Evolutionary conservation across 2,113 vertebrate genomes (phyloP), one percentile per base, ranked within the genome.

Genomic region (Orientallactaga bullata): DNA sequence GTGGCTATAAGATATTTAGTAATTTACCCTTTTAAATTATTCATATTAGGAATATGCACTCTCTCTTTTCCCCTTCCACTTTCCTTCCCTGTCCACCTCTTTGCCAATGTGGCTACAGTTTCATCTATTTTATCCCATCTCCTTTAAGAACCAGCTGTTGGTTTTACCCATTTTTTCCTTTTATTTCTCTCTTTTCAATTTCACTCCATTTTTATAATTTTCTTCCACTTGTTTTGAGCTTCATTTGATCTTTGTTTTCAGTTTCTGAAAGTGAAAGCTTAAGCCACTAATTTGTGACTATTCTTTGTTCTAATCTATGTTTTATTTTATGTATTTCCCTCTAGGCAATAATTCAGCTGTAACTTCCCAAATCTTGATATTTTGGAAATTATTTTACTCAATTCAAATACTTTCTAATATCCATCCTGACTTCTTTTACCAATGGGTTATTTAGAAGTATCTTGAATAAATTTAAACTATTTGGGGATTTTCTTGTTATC

Each of bases 361-460:
- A 66, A 78, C 8, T 66, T 47, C 60, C 65, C 30, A 68, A 61
- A 72, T 68, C 66, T 74, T 82, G 73, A 55, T 61, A 51, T 39
- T 65, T 39, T 90, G 8, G 60, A 71, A 69, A 90, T 94, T 18
- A 78, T 37, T 88, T 94, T 90, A 88, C 20, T 76, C 13, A 71
- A 24, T 63, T 94, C 37, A 89, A 90, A 60, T 2, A 66, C 47
- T 66, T 66, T 65, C 32, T 60, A 82, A 78, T n/a, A 55, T 89
- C 21, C 15, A 11, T 55, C 39, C 11, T 90, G 28, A 61, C 15
- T 66, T 79, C 12, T n/a, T 87, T 24, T 51, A 72, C 51, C n/a
- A 28, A 51, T 24, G 21, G 55, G 24, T 79, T 83, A 69, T 55
- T 89, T 61, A 88, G 51, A 80, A 65, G 5, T 35, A 8, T 85